phyloP scores from a whole-genome alignment of 2,888 invertebrate species.

The Tribolium freemani region DNA sequence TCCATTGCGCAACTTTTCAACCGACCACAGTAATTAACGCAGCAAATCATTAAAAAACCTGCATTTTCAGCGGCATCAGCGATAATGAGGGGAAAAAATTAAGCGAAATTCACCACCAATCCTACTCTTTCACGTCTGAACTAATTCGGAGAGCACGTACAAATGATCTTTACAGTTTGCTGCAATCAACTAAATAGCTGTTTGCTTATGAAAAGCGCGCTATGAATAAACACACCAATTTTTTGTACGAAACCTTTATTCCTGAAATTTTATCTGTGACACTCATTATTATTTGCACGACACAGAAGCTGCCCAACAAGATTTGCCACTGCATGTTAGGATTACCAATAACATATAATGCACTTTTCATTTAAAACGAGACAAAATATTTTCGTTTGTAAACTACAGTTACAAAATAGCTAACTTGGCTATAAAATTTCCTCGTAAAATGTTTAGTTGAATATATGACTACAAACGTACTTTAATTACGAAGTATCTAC shows the following conservation, averaged over 20 bases:
- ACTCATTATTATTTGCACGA: too few relatives aligned
- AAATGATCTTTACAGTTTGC: slow-evolving; percentile 4
- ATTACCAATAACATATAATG: too few relatives aligned
- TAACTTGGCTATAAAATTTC: too few relatives aligned
- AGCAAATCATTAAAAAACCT: slow-evolving; percentile 34
- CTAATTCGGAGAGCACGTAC: background rate
- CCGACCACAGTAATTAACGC: slow-evolving; percentile 30
- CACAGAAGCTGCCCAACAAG: too few relatives aligned
- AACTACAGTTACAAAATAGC: too few relatives aligned
- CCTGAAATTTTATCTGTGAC: too few relatives aligned
- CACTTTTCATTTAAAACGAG: too few relatives aligned
- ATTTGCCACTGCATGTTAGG: too few relatives aligned
- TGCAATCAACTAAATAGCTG: slow-evolving; percentile 9
- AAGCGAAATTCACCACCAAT: slow-evolving; percentile 10
- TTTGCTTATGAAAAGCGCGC: background rate
- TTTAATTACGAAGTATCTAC: too few relatives aligned
- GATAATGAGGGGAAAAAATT: slow-evolving; percentile 34
- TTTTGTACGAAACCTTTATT: background rate
- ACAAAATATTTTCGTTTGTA: too few relatives aligned
- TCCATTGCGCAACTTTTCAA: slow-evolving; percentile 30
- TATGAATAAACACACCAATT: background rate
- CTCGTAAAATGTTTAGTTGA: too few relatives aligned
- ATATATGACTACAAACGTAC: too few relatives aligned
- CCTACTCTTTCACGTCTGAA: slow-evolving; percentile 12
- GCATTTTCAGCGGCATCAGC: slow-evolving; percentile 27